phyloP scores from a whole-genome alignment of 2,113 vertebrate species.

The Antennarius striatus region DNA sequence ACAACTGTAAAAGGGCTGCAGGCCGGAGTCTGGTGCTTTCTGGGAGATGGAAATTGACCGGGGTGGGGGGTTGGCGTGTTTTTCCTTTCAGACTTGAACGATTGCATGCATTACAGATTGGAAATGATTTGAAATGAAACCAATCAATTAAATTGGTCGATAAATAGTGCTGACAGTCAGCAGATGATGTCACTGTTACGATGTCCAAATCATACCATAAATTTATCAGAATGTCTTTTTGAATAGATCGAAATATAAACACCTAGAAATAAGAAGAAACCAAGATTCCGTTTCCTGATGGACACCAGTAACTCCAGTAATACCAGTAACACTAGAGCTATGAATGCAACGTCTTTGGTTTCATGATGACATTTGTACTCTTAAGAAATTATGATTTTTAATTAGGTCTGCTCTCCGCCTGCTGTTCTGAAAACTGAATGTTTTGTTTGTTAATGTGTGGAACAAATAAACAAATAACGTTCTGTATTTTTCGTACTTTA shows the following conservation, averaged over 20 bases:
- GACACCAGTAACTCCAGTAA: too few relatives aligned
- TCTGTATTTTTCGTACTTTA: neutral
- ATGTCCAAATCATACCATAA: neutral
- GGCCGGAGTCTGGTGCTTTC: slow-evolving; percentile 32
- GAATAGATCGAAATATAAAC: neutral
- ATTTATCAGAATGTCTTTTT: slow-evolving; percentile 7
- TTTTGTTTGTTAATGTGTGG: too few relatives aligned
- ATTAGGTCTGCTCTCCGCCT: too few relatives aligned
- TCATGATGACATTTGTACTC: too few relatives aligned
- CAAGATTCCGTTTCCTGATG: too few relatives aligned
- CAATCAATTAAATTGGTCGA: slow-evolving; percentile 11
- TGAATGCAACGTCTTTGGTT: too few relatives aligned
- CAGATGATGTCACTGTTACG: neutral
- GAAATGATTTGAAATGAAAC: slow-evolving; percentile 26
- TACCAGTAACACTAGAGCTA: too few relatives aligned
- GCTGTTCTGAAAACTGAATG: too few relatives aligned
- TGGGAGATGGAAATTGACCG: slow-evolving; percentile 34
- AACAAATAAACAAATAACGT: too few relatives aligned
- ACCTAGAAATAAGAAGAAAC: too few relatives aligned
- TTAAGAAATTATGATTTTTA: too few relatives aligned
- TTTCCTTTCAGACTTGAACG: slow-evolving; percentile 7
- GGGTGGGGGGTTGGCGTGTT: slow-evolving; percentile 12
- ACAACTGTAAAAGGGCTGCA: slow-evolving; percentile 70
- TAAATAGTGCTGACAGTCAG: slow-evolving; percentile 17
- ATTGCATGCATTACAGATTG: slow-evolving; percentile 22